Conservation (phyloP, 2,797 vertebrate genomes). For the Galaxias olidus region DNA sequence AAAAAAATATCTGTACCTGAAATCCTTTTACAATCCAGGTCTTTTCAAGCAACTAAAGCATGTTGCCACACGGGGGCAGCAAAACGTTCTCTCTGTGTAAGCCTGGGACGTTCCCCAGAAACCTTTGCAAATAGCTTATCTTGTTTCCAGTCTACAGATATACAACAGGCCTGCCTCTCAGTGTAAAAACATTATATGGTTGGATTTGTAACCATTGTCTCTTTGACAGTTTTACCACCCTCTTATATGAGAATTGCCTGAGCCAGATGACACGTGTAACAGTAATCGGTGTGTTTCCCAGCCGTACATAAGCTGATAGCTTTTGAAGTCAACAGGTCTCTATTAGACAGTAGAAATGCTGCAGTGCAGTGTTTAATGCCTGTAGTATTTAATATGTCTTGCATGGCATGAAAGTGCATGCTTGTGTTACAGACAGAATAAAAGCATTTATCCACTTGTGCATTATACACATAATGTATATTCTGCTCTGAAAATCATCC, state of each 20-base stretch:
- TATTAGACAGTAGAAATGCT: conserved; percentile 16
- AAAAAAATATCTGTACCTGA: too few relatives aligned
- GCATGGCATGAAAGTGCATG: too few relatives aligned
- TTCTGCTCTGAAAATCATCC: conserved; percentile 35
- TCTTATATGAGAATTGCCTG: conserved; percentile 22
- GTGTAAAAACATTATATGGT: conserved; percentile 28
- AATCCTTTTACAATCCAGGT: too few relatives aligned
- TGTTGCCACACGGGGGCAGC: conserved; percentile 69
- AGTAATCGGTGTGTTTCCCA: conserved; percentile 3
- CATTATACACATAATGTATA: neutral
- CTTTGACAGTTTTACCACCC: neutral
- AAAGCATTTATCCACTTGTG: too few relatives aligned
- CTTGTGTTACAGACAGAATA: too few relatives aligned
- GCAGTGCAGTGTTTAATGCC: conserved; percentile 9
- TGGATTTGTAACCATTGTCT: conserved; percentile 8
- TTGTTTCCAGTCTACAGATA: conserved; percentile 53
- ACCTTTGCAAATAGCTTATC: conserved; percentile 27
- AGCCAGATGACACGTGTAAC: conserved; percentile 33
- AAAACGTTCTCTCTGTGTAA: conserved; percentile 36
- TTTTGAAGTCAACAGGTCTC: neutral
- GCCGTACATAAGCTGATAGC: too few relatives aligned
- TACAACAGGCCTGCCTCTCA: conserved; percentile 34
- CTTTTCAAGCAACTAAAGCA: too few relatives aligned
- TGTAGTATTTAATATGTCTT: neutral
- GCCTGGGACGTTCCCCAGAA: conserved; percentile 7